Base-by-base conservation (phyloP, 1,140 invertebrate genomes). In the Branchinecta lynchi region DNA sequence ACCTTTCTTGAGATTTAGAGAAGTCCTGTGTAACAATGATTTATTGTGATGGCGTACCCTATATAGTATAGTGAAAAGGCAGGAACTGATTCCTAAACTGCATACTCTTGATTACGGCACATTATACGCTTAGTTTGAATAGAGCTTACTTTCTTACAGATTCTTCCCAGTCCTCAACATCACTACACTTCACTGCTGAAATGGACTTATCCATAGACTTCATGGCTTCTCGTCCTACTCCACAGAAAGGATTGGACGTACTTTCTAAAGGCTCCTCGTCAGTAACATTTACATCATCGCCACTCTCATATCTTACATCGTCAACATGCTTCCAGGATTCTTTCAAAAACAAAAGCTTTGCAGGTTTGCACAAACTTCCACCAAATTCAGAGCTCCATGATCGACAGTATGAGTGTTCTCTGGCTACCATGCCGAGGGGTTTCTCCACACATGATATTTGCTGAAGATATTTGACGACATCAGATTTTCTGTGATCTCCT, bases 271-370 rank as follows among this genome's bases (percentile, higher is more conserved):
- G 17, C 12, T 15, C 51, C 12, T 60, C 51, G 6, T 60, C 51
- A 60, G 17, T 20, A 60, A 60, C 51, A 60, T 20, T 60, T 60
- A 60, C 17, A 15, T 60, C 51, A 15, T 60, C 51, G 17, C 51
- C 51, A 60, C 51, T 60, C 17, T 60, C 51, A 6, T 60, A 60
- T 15, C 17, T 12, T 15, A 20, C 17, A 12, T 60, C 51, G 3
- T 60, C 51, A 60, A 60, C 51, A 60, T 60, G 12, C 6, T 60
- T 60, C 51, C 51, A 60, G 12, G 51, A 60, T 15, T 60, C 17
- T 20, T 60, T 60, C 51, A 60, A 60, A 60, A 60, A 60, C 51
- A 60, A 60, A 60, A 60, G 51, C 17, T 60, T 60, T 60, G 51
- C 12, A 15, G 51, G 51, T 20, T 60, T 60, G 17, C 51, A 60